Base-by-base conservation (phyloP, 1,140 invertebrate genomes). In the Pantala flavescens region DNA sequence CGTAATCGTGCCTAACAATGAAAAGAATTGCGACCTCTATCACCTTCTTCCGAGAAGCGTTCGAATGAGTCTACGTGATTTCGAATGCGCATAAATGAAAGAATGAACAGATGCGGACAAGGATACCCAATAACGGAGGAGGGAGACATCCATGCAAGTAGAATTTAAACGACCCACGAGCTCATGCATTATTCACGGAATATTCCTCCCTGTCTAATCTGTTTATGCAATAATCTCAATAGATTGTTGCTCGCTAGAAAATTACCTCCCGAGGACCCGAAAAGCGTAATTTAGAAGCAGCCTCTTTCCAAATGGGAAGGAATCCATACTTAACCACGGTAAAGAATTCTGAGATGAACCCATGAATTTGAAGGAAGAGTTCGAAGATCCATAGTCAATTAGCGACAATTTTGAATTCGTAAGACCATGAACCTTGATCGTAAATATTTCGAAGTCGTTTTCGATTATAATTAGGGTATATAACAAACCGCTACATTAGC, bases 201-300 rank as follows among this genome's bases (percentile, higher is more conserved):
- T 63, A 63, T 63, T 63, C 14, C 49, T 63, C 49, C 49, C 49
- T 21, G n/a, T 63, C 49, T 63, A 63, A 63, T 21, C 49, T 63
- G 49, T 63, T 63, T 63, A 63, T 19, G 49, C 49, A 63, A 63
- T 63, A 63, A 19, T 63, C 49, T 63, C 49, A 63, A 63, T 63
- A 63, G 49, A 63, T 63, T 63, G 49, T 63, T 63, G 49, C 49
- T 21, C 49, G 12, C 49, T 63, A 21, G 49, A 63, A 63, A 63
- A 63, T 63, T 63, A 63, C 49, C 49, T 16, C n/a, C 49, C 49
- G 12, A 14, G 49, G 12, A 21, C 14, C 49, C 49, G 12, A 21
- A 63, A 21, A 5, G 49, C 49, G 49, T 63, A 63, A 63, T 63
- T 63, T 63, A 63, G 49, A 12, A 63, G 49, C 1, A 21, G 16